Evolutionary conservation across 2,888 invertebrate genomes (phyloP).

Genomic region (Electrophaes corylata): DNA sequence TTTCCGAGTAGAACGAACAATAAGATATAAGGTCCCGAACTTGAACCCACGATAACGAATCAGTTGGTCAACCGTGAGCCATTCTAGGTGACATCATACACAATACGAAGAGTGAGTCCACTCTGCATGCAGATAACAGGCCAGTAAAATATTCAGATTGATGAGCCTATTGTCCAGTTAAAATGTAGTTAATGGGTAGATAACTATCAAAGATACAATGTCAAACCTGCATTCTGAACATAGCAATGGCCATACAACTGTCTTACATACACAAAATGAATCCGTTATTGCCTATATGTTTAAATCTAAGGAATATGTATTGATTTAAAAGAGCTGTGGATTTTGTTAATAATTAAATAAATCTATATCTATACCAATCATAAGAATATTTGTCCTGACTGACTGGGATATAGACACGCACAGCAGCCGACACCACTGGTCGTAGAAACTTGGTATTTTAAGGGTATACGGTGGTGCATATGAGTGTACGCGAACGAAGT

Average conservation of each 20-base stretch:
- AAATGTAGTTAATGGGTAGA: slow-evolving; percentile 25
- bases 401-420: no score
- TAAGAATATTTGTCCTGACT: no score
- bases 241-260: background rate
- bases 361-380: no score
- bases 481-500: no score
- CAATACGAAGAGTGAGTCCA: slow-evolving; percentile 19
- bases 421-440: no score
- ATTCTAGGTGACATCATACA: slow-evolving; percentile 53
- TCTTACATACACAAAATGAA: background rate
- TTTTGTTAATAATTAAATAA: no score
- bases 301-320: no score
- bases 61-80: slow-evolving; percentile 48
- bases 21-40: slow-evolving; percentile 40
- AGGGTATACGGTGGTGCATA: no score
- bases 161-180: slow-evolving; percentile 31
- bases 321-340: no score
- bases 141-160: slow-evolving; percentile 15
- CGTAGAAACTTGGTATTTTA: no score
- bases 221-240: background rate
- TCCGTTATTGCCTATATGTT: no score
- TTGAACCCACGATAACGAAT: slow-evolving; percentile 47
- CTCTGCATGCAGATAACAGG: slow-evolving; percentile 29
- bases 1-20: slow-evolving; percentile 19
- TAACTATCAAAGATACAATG: slow-evolving; percentile 6